Conservation (phyloP, 2,888 invertebrate species). For the Scaptomyza flava region DNA sequence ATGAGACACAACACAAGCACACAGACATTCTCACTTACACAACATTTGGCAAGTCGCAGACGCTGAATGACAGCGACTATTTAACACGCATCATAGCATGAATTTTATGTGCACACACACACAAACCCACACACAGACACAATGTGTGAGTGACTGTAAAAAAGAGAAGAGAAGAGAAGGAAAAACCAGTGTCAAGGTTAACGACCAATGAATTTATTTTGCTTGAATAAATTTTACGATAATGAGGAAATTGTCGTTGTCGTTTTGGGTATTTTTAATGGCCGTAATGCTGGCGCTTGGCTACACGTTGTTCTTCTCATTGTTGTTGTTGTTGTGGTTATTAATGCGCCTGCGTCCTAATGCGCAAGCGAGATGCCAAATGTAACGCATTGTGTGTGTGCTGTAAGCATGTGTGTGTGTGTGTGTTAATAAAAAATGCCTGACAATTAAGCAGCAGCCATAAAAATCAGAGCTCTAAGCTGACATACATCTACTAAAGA, state of each 20-base stretch:
- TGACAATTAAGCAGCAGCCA: slow-evolving; percentile 55
- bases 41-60: slow-evolving; percentile 37
- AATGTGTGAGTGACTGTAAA: slow-evolving; percentile 29
- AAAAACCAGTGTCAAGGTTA: slow-evolving; percentile 85
- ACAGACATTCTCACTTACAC: slow-evolving; percentile 9
- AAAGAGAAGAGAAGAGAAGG: slow-evolving; percentile 51
- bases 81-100: slow-evolving; percentile 75
- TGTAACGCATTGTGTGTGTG: slow-evolving; percentile 1
- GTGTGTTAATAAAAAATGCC: slow-evolving; percentile 59
- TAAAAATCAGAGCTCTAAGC: slow-evolving; percentile 32
- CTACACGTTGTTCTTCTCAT: slow-evolving; percentile 33
- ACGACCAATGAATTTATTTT: slow-evolving; percentile 85
- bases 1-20: slow-evolving; percentile 15
- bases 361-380: slow-evolving; percentile 41
- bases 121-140: slow-evolving; percentile 19
- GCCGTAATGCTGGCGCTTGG: slow-evolving; percentile 74
- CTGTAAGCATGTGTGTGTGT: slow-evolving; percentile 3
- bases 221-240: slow-evolving; percentile 85
- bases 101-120: slow-evolving; percentile 57
- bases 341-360: slow-evolving; percentile 55
- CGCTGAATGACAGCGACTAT: slow-evolving; percentile 69
- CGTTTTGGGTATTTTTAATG: slow-evolving; percentile 82
- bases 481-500: not conserved
- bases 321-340: slow-evolving; percentile 11
- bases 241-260: slow-evolving; percentile 83